Conservation (phyloP, 2,113 vertebrate species). For the pig (Sus scrofa) region T2T-Sscrofa CM000813.6:153054501-153055000, state of each 20-base stretch:
- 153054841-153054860: not conserved
- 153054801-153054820: conserved; percentile 3
- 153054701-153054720: not conserved
- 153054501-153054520: not conserved
- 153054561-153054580: not conserved
- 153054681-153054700: not conserved
- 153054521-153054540: not conserved
- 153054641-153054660: not conserved
- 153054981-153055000: not conserved
- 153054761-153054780: not conserved
- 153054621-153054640: not conserved
- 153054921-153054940: not conserved
- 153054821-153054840: conserved; percentile 17
- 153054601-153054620: not conserved
- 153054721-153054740: conserved; percentile 52
- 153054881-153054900: conserved; percentile 29
- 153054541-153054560: not conserved
- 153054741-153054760: not conserved
- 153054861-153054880: not conserved
- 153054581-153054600: not conserved
- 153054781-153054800: not conserved
- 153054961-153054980: not conserved
- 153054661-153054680: not conserved
- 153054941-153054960: not conserved
- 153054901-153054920: not conserved